phyloP scores from a whole-genome alignment of 2,888 invertebrate genomes.

The Atethmia centrago region DNA sequence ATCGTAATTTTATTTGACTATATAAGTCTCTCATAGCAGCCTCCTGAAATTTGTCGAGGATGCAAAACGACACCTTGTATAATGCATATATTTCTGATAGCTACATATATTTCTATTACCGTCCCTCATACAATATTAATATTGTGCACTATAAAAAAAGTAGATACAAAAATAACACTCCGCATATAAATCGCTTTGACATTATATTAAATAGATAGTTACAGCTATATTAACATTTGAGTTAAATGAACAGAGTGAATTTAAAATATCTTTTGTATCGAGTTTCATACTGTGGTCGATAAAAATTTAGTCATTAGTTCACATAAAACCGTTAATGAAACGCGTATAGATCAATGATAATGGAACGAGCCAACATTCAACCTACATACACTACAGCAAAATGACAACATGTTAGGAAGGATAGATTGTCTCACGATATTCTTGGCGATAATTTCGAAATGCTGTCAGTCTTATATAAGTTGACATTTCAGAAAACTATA shows the following conservation, averaged over 20 bases:
- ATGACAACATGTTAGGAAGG: constrained; percentile 8
- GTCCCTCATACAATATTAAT: not conserved
- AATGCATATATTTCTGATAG: too few species aligned
- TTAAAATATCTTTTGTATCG: constrained; percentile 29
- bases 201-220: constrained; percentile 37
- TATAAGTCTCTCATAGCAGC: too few species aligned
- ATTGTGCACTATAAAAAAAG: constrained; percentile 35
- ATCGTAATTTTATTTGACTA: too few species aligned
- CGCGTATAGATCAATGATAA: not conserved
- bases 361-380: constrained; percentile 10
- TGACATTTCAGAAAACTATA: constrained; percentile 61
- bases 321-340: not conserved
- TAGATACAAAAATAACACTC: constrained; percentile 63
- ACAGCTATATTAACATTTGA: constrained; percentile 40
- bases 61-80: too few species aligned
- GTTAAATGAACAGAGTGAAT: constrained; percentile 47
- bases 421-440: constrained; percentile 34
- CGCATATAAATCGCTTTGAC: constrained; percentile 41
- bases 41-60: too few species aligned
- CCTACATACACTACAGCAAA: constrained; percentile 12
- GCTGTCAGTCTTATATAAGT: constrained; percentile 66
- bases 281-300: constrained; percentile 2
- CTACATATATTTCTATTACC: constrained; percentile 10
- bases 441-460: constrained; percentile 50
- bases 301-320: not conserved